Base-by-base conservation (phyloP, 2,797 vertebrate species). In the Cynodonichthys magdalenae region DNA sequence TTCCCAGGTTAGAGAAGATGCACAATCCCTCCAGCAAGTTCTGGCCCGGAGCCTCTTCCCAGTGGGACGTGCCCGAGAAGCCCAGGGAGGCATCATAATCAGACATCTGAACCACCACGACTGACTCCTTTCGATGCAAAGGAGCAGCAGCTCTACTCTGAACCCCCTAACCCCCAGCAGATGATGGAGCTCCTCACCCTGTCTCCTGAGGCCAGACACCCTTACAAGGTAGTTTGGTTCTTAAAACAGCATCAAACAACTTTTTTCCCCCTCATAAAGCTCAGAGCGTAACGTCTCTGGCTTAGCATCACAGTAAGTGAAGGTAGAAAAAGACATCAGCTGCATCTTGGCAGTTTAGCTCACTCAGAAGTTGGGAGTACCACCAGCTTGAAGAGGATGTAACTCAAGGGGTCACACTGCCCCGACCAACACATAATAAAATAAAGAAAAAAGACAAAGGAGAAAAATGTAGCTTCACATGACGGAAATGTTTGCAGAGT, bases 351-450 rank as follows among this genome's bases (percentile, higher is more conserved):
- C 41, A 45, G 24, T 34, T 20, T 42, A 9, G 59, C 70, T 74
- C 51, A 61, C 66, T 61, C 18, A 27, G 53, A 44, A 52, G 54
- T 61, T 75, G 44, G 86, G 79, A 86, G 83, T 69, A 66, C 66
- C 19, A 50, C 53, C 46, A 24, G 47, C 27, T 54, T 54, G 46
- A 9, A 28, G 63, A 57, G 58, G 55, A 64, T 24, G 28, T 57
- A 59, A 80, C 50, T 48, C 61, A 65, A 75, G 36, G 78, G 87
- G 90, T 92, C 83, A 69, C 54, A 54, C 59, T 83, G 89, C 88
- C 31, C 31, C 9, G 1, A 34, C 47, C 47, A 71, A 72, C 71
- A 66, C 69, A 57, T 69, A 53, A 15, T 47, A 1, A 36, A 31
- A 9, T 53, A 49, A 39, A 29, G 17, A 17, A 53, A 8, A 29